A percentile compares a stretch with the other conserved stretches of the same genome.
Evolutionary conservation across 1,140 invertebrate species (phyloP).

Genomic region (Drosophila santomea): DNA sequence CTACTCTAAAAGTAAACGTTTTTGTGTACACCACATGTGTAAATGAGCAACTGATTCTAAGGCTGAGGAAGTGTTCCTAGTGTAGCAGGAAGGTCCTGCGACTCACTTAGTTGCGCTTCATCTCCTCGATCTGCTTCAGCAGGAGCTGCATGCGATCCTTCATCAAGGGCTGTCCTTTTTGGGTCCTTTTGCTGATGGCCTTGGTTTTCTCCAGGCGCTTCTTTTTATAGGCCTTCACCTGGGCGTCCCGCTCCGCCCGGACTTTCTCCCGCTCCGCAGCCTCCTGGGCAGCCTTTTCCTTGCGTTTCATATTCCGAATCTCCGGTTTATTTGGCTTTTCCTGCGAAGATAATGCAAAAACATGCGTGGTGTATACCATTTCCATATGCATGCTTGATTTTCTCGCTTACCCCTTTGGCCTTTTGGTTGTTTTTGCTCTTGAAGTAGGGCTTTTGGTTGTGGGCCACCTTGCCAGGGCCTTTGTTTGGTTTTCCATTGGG

Average conservation of each 20-base stretch:
- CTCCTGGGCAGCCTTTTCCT: conserved; percentile 58
- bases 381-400: no score
- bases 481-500: conserved; percentile 13
- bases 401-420: conserved; percentile 38
- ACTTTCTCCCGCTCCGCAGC: conserved; percentile 55
- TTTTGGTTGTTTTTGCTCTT: conserved; percentile 53
- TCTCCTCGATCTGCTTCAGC: conserved; percentile 80
- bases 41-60: not conserved
- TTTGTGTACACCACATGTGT: not conserved
- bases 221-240: conserved; percentile 71
- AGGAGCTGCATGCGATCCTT: conserved; percentile 81
- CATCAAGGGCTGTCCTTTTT: conserved; percentile 79
- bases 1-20: not conserved
- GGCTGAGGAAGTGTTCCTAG: not conserved
- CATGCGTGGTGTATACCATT: not conserved
- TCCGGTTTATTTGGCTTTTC: conserved; percentile 66
- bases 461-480: conserved; percentile 21
- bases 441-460: conserved; percentile 48
- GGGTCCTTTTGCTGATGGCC: conserved; percentile 72
- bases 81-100: not conserved
- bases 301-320: conserved; percentile 59
- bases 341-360: conserved; percentile 20
- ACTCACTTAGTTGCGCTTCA: conserved; percentile 56
- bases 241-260: conserved; percentile 67
- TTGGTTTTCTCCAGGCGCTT: conserved; percentile 76